phyloP scores from a whole-genome alignment of 2,888 invertebrate genomes.

The Ferrisia virgata region DNA sequence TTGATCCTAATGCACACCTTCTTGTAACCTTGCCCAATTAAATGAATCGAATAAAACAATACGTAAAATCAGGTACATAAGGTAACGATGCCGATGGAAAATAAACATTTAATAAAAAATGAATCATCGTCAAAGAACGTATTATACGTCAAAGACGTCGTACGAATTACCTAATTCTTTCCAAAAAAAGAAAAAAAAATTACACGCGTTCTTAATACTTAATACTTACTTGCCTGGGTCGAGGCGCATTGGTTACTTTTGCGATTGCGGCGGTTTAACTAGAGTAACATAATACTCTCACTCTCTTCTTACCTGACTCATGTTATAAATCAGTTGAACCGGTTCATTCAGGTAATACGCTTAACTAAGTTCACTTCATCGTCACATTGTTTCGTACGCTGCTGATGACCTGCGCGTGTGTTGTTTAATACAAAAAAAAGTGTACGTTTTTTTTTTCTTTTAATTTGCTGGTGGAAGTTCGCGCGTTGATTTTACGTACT shows the following conservation, averaged over 20 bases:
- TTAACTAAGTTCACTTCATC: constrained; percentile 42
- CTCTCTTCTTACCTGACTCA: constrained; percentile 30
- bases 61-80: background rate
- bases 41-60: background rate
- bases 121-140: background rate
- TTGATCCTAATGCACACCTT: background rate
- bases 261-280: background rate
- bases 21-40: constrained; percentile 35
- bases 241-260: background rate
- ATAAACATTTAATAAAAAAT: background rate
- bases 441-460: no score
- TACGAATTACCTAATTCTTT: constrained; percentile 31
- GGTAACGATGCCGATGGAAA: background rate
- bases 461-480: constrained; percentile 11
- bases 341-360: constrained; percentile 44
- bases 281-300: constrained; percentile 44
- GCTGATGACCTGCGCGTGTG: constrained; percentile 44
- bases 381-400: constrained; percentile 41
- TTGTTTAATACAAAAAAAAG: background rate
- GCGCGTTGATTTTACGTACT: background rate
- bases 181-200: constrained; percentile 1
- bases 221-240: background rate
- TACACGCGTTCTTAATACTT: background rate
- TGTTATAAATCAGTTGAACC: constrained; percentile 43
- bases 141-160: background rate